phyloP scores from a whole-genome alignment of 2,888 invertebrate genomes.

The Cotesia congregata region DNA sequence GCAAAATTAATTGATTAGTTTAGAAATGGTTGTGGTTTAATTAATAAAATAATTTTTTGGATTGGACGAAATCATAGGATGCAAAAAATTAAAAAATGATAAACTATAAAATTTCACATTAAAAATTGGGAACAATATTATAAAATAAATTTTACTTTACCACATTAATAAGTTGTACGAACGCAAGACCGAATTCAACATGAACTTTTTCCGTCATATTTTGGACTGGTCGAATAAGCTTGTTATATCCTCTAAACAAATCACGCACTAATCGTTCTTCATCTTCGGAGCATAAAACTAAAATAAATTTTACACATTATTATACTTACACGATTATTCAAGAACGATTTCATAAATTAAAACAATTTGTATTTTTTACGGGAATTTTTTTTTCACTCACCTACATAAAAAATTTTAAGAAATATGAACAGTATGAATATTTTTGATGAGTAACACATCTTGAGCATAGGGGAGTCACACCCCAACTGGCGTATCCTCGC shows the following conservation, averaged over 20 bases:
- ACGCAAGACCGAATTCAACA: constrained; percentile 95
- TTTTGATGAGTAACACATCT: constrained; percentile 63
- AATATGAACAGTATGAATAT: constrained; percentile 60
- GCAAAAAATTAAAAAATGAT: too few species aligned
- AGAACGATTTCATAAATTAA: neutral
- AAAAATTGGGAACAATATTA: neutral
- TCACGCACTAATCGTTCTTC: constrained; percentile 96
- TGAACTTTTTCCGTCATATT: constrained; percentile 98
- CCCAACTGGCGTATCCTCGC: constrained; percentile 37
- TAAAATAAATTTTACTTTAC: constrained; percentile 74
- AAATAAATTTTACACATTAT: neutral
- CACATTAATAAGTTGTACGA: constrained; percentile 98
- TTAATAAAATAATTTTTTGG: too few species aligned
- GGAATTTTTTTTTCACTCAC: constrained; percentile 52
- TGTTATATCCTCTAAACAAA: constrained; percentile 97
- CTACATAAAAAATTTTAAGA: constrained; percentile 63
- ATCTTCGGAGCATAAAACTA: constrained; percentile 89
- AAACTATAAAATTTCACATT: too few species aligned
- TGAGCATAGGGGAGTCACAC: constrained; percentile 48
- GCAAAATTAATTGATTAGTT: too few species aligned
- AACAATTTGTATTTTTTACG: neutral
- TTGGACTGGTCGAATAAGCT: constrained; percentile 96
- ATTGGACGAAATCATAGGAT: too few species aligned
- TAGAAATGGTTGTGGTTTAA: too few species aligned
- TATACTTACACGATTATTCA: constrained; percentile 2